Conservation (phyloP, 2,113 vertebrate genomes). For the Corythornis madagascariensis region DNA sequence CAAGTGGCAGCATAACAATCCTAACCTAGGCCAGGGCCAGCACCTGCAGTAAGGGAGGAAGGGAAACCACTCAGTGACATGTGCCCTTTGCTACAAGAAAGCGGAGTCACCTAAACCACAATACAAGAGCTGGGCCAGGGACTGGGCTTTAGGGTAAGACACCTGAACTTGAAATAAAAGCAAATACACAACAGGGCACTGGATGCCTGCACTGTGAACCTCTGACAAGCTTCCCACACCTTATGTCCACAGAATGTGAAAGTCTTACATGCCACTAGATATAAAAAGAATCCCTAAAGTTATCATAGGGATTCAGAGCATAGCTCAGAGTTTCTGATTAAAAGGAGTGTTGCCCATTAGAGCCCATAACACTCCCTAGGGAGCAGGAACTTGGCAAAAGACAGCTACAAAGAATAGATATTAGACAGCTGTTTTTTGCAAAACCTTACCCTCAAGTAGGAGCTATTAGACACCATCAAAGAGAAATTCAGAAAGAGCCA, state of each 20-base stretch:
- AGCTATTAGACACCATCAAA: not conserved
- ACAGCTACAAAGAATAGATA: not conserved
- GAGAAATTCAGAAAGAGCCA: not conserved
- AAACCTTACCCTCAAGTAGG: not conserved
- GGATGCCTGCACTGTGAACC: not conserved
- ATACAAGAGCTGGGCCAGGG: not conserved
- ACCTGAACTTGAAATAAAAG: not conserved
- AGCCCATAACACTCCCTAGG: fast-evolving
- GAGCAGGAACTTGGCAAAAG: not conserved
- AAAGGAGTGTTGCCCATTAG: not conserved
- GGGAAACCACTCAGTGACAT: not conserved
- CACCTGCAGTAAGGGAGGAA: not conserved
- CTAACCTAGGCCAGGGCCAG: not conserved
- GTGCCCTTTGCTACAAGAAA: not conserved
- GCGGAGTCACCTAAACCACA: not conserved
- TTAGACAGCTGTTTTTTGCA: not conserved
- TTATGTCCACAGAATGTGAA: not conserved
- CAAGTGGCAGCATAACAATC: not conserved
- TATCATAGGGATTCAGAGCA: not conserved
- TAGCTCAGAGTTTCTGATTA: not conserved
- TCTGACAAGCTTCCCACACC: not conserved
- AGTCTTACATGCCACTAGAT: not conserved
- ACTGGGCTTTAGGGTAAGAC: not conserved
- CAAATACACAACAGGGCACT: not conserved
- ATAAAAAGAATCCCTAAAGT: not conserved